These are phyloP conservation scores for Ypsolopha sequella DNA, from an alignment of 2,888 invertebrate genomes.

Conservation along the genomic window DNA sequence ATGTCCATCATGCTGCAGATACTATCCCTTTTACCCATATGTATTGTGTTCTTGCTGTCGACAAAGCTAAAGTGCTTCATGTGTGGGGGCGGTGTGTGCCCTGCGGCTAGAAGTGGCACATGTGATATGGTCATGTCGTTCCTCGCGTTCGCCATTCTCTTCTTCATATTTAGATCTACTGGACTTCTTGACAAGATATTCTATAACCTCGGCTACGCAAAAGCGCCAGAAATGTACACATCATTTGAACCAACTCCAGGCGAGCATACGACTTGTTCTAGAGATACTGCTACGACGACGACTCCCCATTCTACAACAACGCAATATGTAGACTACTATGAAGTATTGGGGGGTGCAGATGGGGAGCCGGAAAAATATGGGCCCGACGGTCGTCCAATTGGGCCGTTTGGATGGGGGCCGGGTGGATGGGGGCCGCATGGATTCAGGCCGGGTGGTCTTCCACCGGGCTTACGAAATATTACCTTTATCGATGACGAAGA, in stretches of 20 bases:
- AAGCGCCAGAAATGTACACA: slow-evolving; percentile 17
- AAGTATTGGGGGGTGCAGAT: too few relatives aligned
- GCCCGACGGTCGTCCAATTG: too few relatives aligned
- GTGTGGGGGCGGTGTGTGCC: slow-evolving; percentile 47
- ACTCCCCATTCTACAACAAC: not conserved
- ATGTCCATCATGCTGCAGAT: slow-evolving; percentile 48
- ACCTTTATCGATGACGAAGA: too few relatives aligned
- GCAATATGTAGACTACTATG: too few relatives aligned
- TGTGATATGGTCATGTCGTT: slow-evolving; percentile 48
- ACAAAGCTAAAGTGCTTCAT: slow-evolving; percentile 43
- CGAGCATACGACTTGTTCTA: slow-evolving; percentile 39
- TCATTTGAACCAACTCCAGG: slow-evolving; percentile 37
- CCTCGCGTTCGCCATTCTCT: slow-evolving; percentile 34
- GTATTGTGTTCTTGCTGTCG: slow-evolving; percentile 41
- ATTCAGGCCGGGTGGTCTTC: too few relatives aligned
- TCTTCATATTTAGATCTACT: slow-evolving; percentile 43
- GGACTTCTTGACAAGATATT: slow-evolving; percentile 48
- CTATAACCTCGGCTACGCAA: slow-evolving; percentile 42
- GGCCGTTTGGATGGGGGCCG: too few relatives aligned
- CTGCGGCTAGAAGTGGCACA: slow-evolving; percentile 37
- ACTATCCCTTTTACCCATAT: slow-evolving; percentile 48
- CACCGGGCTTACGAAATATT: too few relatives aligned
- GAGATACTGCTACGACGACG: slow-evolving; percentile 23
- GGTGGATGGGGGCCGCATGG: too few relatives aligned
- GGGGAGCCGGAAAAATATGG: too few relatives aligned